Evolutionary conservation across 2,888 invertebrate species (phyloP).

Genomic region (Magallana nippona): DNA sequence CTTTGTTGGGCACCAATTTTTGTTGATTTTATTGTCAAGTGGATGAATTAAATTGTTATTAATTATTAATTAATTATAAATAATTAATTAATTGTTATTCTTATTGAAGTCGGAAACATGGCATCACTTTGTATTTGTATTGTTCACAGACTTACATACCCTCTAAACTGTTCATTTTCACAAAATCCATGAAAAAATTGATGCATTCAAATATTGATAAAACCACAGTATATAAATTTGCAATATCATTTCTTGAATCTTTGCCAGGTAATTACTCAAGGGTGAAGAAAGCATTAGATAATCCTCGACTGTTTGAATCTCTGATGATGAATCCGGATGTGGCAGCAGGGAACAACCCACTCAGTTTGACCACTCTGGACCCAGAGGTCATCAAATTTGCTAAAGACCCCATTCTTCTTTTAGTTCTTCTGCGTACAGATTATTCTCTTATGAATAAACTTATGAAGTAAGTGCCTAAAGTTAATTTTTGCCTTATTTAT

Average conservation of each 20-base stretch:
- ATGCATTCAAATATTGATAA: background rate
- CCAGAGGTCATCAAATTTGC: constrained; percentile 50
- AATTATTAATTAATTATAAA: no score
- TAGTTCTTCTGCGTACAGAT: constrained; percentile 52
- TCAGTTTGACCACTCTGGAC: constrained; percentile 52
- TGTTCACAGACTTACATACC: no score
- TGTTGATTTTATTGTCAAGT: no score
- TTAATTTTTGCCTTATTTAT: no score
- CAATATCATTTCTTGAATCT: background rate
- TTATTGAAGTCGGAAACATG: no score
- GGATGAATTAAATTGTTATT: no score
- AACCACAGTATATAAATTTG: no score
- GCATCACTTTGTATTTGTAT: no score
- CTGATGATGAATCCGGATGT: constrained; percentile 38
- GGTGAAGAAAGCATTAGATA: constrained; percentile 49
- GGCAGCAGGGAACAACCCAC: constrained; percentile 19
- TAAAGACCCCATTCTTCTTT: constrained; percentile 54
- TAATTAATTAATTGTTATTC: no score
- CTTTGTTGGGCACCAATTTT: no score
- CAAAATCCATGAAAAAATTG: background rate
- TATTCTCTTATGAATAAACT: constrained; percentile 45
- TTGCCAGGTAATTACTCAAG: constrained; percentile 42
- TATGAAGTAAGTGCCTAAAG: constrained; percentile 42
- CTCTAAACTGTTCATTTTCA: no score
- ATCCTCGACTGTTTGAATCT: constrained; percentile 42